Base-by-base conservation (phyloP, 2,888 invertebrate genomes). In the Brassicogethes aeneus region DNA sequence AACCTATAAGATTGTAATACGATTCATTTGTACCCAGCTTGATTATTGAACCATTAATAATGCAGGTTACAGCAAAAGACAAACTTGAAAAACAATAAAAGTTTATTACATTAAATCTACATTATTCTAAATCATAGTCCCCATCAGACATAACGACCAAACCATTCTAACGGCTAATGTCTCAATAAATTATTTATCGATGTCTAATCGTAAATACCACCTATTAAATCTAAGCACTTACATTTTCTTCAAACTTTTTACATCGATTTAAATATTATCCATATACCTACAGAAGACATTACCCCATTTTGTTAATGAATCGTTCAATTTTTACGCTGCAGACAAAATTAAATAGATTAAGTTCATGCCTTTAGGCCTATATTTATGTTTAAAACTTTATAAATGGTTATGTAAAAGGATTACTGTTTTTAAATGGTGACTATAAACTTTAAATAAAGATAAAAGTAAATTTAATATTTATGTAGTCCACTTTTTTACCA, bases 61-160 rank as follows among this genome's bases (percentile, higher is more conserved):
- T 53, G 47, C 41, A 52, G 36, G 43, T 39, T 37, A 5, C 40
- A 41, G 40, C 38, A 30, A 46, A 46, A 23, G 45, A 45, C 43
- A 40, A 51, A 53, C 51, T 54, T 53, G 46, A 40, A 43, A 40
- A 42, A 48, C 50, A 46, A 45, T 47, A 46, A 51, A 23, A 53
- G 45, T 46, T 50, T 42, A 48, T 43, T 48, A 52, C 50, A 55
- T 55, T 53, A 55, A 57, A 55, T 55, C 56, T 45, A 53, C 51
- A 53, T 53, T 51, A 53, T 40, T 47, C 47, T 50, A 53, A 53
- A 53, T 53, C 53, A 53, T 53, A 50, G 53, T 48, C 49, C 39
- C 23, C 23, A 10, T 23, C 5, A 23, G 10, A 39, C 42, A 15
- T 52, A 54, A 54, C 50, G 52, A 52, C 48, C 51, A 45, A 44